A percentile compares a stretch with the other conserved stretches of the same genome.
phyloP scores from a whole-genome alignment of 2,888 invertebrate species.

The Nymphalis c-album region DNA sequence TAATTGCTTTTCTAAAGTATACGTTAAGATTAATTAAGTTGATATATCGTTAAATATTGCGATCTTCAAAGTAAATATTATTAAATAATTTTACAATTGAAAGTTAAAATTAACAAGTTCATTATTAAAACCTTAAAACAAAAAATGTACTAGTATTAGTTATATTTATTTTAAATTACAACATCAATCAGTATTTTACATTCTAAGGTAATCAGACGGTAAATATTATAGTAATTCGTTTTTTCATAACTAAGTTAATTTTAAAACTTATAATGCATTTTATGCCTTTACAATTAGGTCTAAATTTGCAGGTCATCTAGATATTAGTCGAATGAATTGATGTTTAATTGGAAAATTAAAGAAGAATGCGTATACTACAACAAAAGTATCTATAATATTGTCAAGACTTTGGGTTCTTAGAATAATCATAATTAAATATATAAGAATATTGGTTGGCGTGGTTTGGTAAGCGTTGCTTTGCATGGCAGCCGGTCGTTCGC shows the following conservation, averaged over 20 bases:
- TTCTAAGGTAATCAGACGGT: conserved; percentile 40
- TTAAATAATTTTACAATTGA: not conserved
- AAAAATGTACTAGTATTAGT: not conserved
- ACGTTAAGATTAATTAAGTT: conserved; percentile 17
- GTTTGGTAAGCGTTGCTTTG: conserved; percentile 66
- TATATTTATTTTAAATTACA: conserved; percentile 1
- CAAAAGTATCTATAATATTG: conserved; percentile 23
- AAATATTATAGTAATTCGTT: conserved; percentile 66
- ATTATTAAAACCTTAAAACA: not conserved
- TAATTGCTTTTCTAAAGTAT: conserved; percentile 17
- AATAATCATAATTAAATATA: conserved; percentile 48
- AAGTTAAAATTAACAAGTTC: not conserved
- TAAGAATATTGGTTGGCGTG: conserved; percentile 47
- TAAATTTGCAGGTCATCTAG: conserved; percentile 62
- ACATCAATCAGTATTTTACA: conserved; percentile 6
- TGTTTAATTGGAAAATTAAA: conserved; percentile 17
- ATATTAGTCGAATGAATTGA: conserved; percentile 39
- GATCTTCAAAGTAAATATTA: not conserved
- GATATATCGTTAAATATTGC: conserved; percentile 3
- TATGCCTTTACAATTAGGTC: conserved; percentile 44
- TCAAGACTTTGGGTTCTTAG: conserved; percentile 45
- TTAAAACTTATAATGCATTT: conserved; percentile 47
- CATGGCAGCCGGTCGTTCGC: conserved; percentile 85
- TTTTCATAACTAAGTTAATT: conserved; percentile 52
- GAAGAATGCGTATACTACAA: not conserved